Conservation (phyloP, 92 coral and sea anemone genomes). For the Umimayanthus chanpuru region DNA sequence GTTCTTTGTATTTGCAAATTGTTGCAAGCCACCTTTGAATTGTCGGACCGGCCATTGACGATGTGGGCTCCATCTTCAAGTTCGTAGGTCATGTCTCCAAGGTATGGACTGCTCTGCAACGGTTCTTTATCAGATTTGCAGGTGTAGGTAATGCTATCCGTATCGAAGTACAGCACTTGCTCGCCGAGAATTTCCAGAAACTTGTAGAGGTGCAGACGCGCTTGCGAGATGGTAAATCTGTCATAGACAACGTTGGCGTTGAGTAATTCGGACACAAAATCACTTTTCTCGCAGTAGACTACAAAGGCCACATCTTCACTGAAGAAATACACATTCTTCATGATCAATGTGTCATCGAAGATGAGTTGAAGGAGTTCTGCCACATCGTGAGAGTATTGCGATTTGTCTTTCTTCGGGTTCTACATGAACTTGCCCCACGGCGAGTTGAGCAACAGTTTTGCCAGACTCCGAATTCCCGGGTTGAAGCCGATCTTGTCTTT, state of each 20-base stretch:
- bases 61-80: background rate
- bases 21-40: too few species aligned
- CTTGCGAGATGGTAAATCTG: background rate
- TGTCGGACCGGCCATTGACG: too few species aligned
- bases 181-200: background rate
- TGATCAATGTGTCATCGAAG: background rate
- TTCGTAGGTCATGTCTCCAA: background rate
- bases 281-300: background rate
- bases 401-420: background rate
- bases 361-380: background rate
- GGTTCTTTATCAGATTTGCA: background rate
- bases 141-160: background rate
- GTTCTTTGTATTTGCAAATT: too few species aligned
- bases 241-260: background rate
- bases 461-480: background rate
- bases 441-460: background rate
- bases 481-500: background rate
- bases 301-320: background rate
- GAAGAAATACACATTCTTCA: background rate
- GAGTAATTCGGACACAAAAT: too few species aligned
- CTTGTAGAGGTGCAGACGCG: background rate
- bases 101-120: background rate
- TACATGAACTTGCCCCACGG: background rate
- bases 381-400: background rate
- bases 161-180: background rate